Evolutionary conservation across 2,888 invertebrate genomes (phyloP), one percentile per base, ranked within the genome.

Genomic region (Gortyna flavago): DNA sequence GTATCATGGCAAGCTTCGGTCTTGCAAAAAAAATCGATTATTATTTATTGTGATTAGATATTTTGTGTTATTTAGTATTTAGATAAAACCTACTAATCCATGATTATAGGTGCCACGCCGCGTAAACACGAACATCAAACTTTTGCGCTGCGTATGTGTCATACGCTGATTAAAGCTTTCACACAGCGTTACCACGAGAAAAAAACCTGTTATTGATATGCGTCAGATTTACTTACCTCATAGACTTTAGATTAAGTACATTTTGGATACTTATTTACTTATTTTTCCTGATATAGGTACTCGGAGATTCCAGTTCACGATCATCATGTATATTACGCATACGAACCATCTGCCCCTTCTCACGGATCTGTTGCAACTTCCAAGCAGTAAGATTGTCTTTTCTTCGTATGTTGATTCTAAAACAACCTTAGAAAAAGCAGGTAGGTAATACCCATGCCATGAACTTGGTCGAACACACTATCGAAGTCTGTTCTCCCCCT

Each of bases 281-380:
- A 21, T 83, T 67, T 66, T 38, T 59, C 64, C 41, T 72, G 57
- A 11, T 29, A 64, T 85, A 96, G 96, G 82, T 95, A 94, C 85
- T 92, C 95, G 3, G 96, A 96, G 77, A 89, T 91, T 13, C 92
- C 94, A 48, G 89, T 90, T 7, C 95, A 95, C 54, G 96, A 96
- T 5, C 95, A 93, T 74, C 93, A 94, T 51, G 83, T 94, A 32
- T 92, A 93, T 85, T 96, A 95, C 80, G 86, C 95, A n/a, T 96
- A 96, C 85, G 96, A 96, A 79, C 94, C 94, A 29, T 86, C 93
- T 8, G 84, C 85, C 7, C 89, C 92, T 18, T 84, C 92, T 2
- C 93, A 94, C 57, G 92, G 90, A 13, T 91, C 93, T 41, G 85
- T 90, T 57, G 88, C 92, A n/a, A 86, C 93, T 59, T 92, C 94